These are phyloP conservation scores for Crotalus tigris DNA, from an alignment of 2,113 vertebrate genomes.

Conservation along the genomic window DNA sequence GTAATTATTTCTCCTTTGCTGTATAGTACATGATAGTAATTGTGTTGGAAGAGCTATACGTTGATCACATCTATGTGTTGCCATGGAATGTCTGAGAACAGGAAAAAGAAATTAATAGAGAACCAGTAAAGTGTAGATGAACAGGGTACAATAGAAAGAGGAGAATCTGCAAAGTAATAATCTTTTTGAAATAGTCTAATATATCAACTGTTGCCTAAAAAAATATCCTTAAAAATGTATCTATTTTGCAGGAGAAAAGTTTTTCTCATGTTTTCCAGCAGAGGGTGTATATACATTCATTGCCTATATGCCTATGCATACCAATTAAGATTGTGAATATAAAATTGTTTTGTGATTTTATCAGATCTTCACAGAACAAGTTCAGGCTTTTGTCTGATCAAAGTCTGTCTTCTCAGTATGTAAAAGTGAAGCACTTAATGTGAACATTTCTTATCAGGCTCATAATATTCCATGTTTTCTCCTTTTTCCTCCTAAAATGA, in stretches of 20 bases:
- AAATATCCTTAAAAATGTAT: neutral
- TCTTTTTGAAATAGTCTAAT: neutral
- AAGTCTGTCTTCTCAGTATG: neutral
- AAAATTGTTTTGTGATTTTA: neutral
- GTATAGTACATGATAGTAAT: fast-evolving
- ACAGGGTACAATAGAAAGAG: neutral
- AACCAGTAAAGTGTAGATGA: neutral
- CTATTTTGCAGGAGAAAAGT: neutral
- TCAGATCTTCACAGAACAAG: neutral
- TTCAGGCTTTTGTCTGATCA: neutral
- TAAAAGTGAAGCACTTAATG: neutral
- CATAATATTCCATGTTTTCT: neutral
- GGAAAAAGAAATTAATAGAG: neutral
- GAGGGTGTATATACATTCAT: neutral
- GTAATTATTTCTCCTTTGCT: neutral
- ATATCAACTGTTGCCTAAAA: neutral
- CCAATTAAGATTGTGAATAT: neutral
- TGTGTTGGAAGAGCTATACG: neutral
- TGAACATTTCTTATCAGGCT: neutral
- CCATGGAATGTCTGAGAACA: neutral
- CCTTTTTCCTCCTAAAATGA: neutral
- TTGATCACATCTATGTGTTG: neutral
- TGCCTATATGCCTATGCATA: neutral
- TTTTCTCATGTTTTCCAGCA: neutral
- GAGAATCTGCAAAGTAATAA: neutral